Conservation (phyloP, 1,140 invertebrate species). For the Akabosia matsudoensis region DNA sequence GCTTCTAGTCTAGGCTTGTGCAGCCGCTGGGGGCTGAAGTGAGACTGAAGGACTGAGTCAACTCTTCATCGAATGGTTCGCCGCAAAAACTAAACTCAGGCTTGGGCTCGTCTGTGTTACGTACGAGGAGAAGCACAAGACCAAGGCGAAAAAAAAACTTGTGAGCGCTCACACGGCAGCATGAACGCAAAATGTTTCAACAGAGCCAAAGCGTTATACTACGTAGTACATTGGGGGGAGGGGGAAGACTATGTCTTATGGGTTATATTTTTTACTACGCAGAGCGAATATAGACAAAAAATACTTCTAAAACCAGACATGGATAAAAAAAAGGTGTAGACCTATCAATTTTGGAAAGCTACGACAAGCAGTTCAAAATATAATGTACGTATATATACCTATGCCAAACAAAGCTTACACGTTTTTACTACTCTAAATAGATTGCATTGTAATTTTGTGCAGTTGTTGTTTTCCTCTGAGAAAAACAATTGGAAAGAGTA, state of each 20-base stretch:
- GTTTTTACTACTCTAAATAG: neutral
- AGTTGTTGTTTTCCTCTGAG: neutral
- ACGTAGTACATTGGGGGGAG: no score
- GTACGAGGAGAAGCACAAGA: neutral
- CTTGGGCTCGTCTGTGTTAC: neutral
- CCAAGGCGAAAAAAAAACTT: neutral
- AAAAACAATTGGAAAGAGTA: neutral
- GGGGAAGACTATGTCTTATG: no score
- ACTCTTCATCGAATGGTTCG: neutral
- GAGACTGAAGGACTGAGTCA: conserved; percentile 3
- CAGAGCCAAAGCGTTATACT: neutral
- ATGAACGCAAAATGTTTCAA: neutral
- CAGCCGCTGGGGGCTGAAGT: conserved; percentile 21
- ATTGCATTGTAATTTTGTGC: neutral
- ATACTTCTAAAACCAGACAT: no score
- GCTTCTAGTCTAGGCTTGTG: neutral
- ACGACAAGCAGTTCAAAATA: no score
- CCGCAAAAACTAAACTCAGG: neutral
- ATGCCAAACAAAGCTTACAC: neutral
- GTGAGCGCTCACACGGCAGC: neutral
- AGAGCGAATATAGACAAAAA: no score
- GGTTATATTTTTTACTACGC: no score
- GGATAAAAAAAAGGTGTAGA: no score
- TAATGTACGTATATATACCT: no score
- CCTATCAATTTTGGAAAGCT: no score